Evolutionary conservation across 2,113 vertebrate genomes (phyloP), one percentile per base, ranked within the genome.

Genomic region (Hyla sarda): DNA sequence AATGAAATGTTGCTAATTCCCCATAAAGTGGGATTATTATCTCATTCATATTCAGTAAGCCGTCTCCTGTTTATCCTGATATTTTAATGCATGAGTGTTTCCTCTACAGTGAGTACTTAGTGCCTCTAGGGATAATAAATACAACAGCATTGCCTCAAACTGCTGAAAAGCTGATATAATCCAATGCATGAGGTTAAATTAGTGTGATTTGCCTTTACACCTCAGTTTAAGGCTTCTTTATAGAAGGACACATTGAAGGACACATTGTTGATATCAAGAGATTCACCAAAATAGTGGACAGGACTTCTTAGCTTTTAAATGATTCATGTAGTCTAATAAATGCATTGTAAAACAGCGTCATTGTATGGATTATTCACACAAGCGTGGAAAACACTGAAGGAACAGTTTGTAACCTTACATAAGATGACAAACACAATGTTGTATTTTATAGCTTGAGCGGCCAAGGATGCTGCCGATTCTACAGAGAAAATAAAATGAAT

Each of bases 51-150:
- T 78, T 78, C 75, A 32, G 25, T 34, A 72, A 9, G 11, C 19
- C 13, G 76, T n/a, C 48, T 50, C 14, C 12, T 56, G 30, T 56
- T 58, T 32, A 79, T 79, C 76, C 52, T n/a, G 32, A 32, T 58
- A n/a, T 79, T 54, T 32, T 9, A 41, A 17, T 79, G 48, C 76
- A 79, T 6, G 9, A 58, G 30, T 17, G 28, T 78, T 78, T 25
- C 50, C 9, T 54, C 28, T 56, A 54, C 12, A 17, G 25, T 23
- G 30, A 78, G 48, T 10, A 78, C 25, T 54, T 16, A 3, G 28
- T 19, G 9, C 89, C 83, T 88, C 60, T 17, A 60, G 58, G 87
- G 79, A 78, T 92, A 41, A 72, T 41, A 16, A 72, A 21, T 41
- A 41, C 34, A 72, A 37, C 41, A 23, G 34, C 41, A 72, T 41